Conservation (phyloP, 1,140 invertebrate species). For the Charaxes varanes region DNA sequence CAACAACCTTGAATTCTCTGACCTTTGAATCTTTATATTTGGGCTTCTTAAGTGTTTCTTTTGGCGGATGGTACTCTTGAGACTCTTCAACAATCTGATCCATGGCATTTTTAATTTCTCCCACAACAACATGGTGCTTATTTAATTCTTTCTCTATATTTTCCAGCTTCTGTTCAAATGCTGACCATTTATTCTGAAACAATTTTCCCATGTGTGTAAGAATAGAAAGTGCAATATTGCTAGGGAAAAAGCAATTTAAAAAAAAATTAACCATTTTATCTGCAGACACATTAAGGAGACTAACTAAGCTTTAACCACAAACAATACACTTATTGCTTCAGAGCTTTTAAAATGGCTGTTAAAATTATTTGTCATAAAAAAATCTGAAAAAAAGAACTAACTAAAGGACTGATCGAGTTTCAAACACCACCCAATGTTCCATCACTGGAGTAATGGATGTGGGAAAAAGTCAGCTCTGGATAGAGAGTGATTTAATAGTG, state of each 20-base stretch:
- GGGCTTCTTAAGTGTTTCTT: slow-evolving; percentile 33
- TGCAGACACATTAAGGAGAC: too few relatives aligned
- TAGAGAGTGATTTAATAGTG: too few relatives aligned
- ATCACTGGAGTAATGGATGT: too few relatives aligned
- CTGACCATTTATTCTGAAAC: slow-evolving; percentile 79
- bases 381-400: too few relatives aligned
- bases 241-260: not conserved
- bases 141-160: slow-evolving; percentile 79
- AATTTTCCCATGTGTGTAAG: not conserved
- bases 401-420: too few relatives aligned
- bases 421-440: too few relatives aligned
- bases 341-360: too few relatives aligned
- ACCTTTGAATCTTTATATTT: slow-evolving; percentile 27
- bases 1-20: slow-evolving; percentile 50
- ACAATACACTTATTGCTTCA: too few relatives aligned
- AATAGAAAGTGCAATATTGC: not conserved
- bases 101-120: slow-evolving; percentile 73
- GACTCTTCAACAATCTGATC: slow-evolving; percentile 55
- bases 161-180: slow-evolving; percentile 78
- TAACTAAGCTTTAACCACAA: too few relatives aligned
- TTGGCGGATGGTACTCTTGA: slow-evolving; percentile 34
- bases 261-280: too few relatives aligned
- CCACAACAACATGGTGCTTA: slow-evolving; percentile 76
- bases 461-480: too few relatives aligned
- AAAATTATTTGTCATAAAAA: too few relatives aligned